These are phyloP conservation scores for Macrochelys suwanniensis DNA, from an alignment of 2,797 vertebrate species.

Conservation along the genomic window DNA sequence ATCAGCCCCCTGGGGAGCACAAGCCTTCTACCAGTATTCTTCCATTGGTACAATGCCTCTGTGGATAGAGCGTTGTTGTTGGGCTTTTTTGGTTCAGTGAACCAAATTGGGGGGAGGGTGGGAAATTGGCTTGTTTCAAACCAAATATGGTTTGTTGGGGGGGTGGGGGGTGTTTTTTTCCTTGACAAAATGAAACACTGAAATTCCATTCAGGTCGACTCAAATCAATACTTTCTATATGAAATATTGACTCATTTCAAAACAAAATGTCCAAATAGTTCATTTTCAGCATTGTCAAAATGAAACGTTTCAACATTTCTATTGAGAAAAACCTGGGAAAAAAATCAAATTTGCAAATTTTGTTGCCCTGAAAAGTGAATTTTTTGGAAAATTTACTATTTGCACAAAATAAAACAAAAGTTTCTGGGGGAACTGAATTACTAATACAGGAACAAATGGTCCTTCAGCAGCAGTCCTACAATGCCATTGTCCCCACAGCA, in stretches of 20 bases:
- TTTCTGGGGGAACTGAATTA: neutral
- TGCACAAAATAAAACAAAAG: neutral
- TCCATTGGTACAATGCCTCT: neutral
- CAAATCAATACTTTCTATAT: neutral
- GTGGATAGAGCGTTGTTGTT: neutral
- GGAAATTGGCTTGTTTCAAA: neutral
- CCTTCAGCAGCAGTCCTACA: neutral
- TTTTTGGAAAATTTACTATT: neutral
- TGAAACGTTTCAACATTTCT: neutral
- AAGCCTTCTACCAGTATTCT: neutral
- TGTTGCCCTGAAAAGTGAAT: neutral
- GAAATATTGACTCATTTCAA: neutral
- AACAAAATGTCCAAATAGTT: neutral
- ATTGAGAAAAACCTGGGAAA: neutral
- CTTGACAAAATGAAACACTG: neutral
- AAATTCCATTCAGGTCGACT: neutral
- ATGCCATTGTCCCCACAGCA: neutral
- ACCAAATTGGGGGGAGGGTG: neutral
- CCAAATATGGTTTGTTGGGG: neutral
- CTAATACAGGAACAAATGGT: fast-evolving
- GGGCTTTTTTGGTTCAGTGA: neutral
- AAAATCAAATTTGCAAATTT: neutral
- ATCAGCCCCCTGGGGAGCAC: neutral
- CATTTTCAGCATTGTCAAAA: neutral
- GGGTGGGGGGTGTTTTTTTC: neutral